Evolutionary conservation across 2,113 vertebrate genomes (phyloP).

Genomic region (Ivindomyrus marchei): DNA sequence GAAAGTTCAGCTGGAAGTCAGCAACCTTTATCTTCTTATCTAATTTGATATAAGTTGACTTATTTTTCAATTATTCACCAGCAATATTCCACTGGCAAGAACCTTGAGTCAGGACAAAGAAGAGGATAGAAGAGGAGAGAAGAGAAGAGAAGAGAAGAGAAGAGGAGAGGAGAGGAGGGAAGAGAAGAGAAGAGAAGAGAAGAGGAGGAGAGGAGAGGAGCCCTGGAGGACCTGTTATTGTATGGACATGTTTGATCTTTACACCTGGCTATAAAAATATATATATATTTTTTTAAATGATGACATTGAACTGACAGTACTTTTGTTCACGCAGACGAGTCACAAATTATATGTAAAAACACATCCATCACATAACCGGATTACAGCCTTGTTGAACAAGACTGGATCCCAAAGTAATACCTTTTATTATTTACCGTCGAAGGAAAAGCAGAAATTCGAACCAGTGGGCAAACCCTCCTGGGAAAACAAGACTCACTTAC

Average conservation of each 20-base stretch:
- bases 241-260: neutral
- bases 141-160: neutral
- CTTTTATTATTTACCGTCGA: neutral
- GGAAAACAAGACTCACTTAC: neutral
- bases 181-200: neutral
- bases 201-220: neutral
- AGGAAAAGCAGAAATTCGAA: neutral
- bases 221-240: neutral
- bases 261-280: neutral
- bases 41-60: neutral
- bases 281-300: neutral
- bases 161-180: fast-evolving
- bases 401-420: neutral
- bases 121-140: neutral
- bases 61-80: neutral
- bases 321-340: neutral
- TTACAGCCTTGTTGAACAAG: neutral
- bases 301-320: neutral
- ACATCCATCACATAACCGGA: neutral
- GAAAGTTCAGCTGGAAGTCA: neutral
- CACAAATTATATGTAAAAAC: neutral
- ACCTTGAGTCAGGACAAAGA: neutral
- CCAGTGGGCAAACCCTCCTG: neutral
- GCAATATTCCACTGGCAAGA: neutral
- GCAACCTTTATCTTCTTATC: neutral